phyloP scores from a whole-genome alignment of 2,113 vertebrate genomes.

The Hyaena hyaena region DNA sequence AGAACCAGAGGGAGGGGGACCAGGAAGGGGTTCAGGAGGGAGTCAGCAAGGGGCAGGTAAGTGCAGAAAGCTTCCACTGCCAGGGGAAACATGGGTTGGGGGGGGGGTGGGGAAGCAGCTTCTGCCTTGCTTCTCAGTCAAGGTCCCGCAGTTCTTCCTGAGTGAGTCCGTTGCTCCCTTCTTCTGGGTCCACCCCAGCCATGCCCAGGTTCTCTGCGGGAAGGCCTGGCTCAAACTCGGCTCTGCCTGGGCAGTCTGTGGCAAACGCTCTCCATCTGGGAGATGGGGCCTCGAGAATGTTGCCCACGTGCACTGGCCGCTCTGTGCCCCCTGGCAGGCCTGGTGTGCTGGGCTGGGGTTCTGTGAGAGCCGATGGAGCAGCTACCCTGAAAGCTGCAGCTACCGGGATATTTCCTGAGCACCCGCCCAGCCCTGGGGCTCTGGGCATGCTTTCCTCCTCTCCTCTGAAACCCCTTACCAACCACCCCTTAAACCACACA shows the following conservation, averaged over 20 bases:
- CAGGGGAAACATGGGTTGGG: fast-evolving
- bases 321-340: background rate
- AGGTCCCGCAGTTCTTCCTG: background rate
- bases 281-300: background rate
- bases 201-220: background rate
- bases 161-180: background rate
- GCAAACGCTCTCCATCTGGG: background rate
- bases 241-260: no score
- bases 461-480: background rate
- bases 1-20: background rate
- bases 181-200: background rate
- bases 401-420: background rate
- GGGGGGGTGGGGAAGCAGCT: background rate
- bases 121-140: background rate
- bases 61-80: background rate
- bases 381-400: background rate
- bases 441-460: background rate
- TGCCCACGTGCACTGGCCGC: no score
- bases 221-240: background rate
- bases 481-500: background rate
- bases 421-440: background rate
- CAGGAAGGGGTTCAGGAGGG: background rate
- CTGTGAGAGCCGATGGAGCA: background rate
- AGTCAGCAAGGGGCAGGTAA: background rate
- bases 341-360: fast-evolving